Evolutionary conservation across 2,888 invertebrate species (phyloP).

Genomic region (Rotaria sp.): DNA sequence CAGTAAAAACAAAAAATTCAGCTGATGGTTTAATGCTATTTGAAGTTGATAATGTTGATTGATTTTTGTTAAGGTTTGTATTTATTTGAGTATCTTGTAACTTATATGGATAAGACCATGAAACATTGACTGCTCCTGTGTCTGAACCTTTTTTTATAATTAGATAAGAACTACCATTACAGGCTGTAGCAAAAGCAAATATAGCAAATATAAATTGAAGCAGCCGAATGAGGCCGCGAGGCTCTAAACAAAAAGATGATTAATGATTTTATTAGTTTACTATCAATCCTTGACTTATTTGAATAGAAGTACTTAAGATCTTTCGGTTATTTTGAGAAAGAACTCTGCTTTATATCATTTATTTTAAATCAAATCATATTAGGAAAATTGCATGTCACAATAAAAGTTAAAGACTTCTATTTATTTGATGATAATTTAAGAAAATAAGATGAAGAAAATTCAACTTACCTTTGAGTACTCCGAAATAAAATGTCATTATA

Average conservation of each 20-base stretch:
- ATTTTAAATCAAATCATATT: neutral
- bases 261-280: neutral
- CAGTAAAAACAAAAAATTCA: slow-evolving; percentile 67
- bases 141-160: slow-evolving; percentile 51
- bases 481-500: neutral
- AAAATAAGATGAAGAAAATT: too few relatives aligned
- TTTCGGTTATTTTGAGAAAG: neutral
- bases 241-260: neutral
- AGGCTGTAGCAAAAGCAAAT: slow-evolving; percentile 64
- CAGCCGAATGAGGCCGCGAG: slow-evolving; percentile 6
- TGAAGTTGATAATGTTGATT: neutral
- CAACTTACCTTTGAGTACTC: neutral
- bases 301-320: too few relatives aligned
- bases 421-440: too few relatives aligned
- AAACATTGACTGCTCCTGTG: slow-evolving; percentile 45
- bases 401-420: too few relatives aligned
- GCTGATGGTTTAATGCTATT: slow-evolving; percentile 47
- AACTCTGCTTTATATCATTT: neutral
- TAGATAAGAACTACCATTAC: slow-evolving; percentile 52
- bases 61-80: neutral
- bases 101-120: slow-evolving; percentile 58
- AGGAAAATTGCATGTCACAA: neutral
- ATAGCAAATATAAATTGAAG: slow-evolving; percentile 59
- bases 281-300: neutral
- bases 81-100: neutral